These are phyloP conservation scores for Bombus sibiricus DNA, from an alignment of 1,140 invertebrate species.

Conservation along the genomic window DNA sequence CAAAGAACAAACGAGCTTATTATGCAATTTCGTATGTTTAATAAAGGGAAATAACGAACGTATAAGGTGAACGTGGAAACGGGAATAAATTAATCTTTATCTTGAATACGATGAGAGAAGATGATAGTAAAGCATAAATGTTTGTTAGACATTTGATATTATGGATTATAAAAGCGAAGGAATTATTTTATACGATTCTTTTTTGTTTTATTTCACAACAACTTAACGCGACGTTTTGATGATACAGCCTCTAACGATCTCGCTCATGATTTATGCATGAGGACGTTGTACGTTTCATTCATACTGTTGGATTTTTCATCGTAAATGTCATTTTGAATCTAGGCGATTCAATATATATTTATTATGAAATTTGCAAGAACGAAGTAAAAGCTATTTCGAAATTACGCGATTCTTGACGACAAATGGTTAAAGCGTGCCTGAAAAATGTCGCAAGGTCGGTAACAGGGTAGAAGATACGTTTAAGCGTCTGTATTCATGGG, in stretches of 20 bases:
- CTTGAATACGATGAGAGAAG: no score
- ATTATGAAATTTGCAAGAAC: neutral
- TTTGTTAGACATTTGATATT: no score
- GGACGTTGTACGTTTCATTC: neutral
- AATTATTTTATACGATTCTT: no score
- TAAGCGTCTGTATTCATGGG: neutral
- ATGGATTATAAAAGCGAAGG: no score
- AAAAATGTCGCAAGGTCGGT: neutral
- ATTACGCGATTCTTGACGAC: neutral
- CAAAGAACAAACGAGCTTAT: no score
- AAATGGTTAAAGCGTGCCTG: neutral
- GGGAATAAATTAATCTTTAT: no score
- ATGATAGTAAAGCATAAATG: no score
- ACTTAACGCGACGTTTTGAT: neutral
- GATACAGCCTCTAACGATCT: neutral
- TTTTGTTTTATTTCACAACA: neutral
- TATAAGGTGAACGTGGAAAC: no score
- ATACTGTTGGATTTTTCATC: neutral
- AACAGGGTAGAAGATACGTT: neutral
- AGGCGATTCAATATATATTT: neutral
- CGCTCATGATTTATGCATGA: conserved; percentile 18
- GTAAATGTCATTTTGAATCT: neutral
- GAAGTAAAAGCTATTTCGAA: no score
- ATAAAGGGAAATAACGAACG: no score
- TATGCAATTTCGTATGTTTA: no score